Evolutionary conservation across 2,113 vertebrate species (phyloP), one percentile per base, ranked within the genome.

Genomic region (Chloropsis cyanopogon): DNA sequence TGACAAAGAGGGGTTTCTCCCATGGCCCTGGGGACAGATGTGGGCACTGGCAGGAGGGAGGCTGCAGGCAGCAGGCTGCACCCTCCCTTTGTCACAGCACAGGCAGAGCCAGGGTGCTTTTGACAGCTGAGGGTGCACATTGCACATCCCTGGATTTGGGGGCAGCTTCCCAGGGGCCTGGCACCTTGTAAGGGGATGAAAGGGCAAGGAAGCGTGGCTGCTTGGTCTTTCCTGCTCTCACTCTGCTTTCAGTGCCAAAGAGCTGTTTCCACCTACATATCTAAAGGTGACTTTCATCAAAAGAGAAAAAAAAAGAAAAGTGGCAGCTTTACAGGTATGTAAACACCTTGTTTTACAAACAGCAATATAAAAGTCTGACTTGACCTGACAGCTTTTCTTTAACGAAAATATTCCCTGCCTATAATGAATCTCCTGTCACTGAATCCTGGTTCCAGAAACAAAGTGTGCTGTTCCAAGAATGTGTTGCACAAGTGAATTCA

Each of bases 341-440:
- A 96, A 96, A 93, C 85, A 96, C 68, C 94, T 95, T 95, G 95
- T 96, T 93, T 96, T 96, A 96, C 92, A 92, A 91, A 95, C 47
- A 79, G 66, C 73, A 83, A 37, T 88, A 95, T 73, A 86, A 95
- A 90, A 90, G 44, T 70, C 42, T 95, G 91, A 82, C 85, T 92
- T 93, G 85, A 93, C 72, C 86, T 79, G 78, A 93, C 92, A 93
- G 77, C 64, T 88, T 87, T 77, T 90, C 72, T 90, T 69, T 66
- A 95, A 84, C 19, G 11, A 92, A 92, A 94, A 81, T 92, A 54
- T 85, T 88, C 80, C n/a, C 64, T 47, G 15, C 35, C 91, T 88
- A 12, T 87, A 95, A 79, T 88, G 92, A 83, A 76, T 92, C 81
- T 93, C 88, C 90, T 94, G 92, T 94, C 92, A 88, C 70, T 75